Evolutionary conservation across 2,888 invertebrate genomes (phyloP), one percentile per base, ranked within the genome.

Genomic region (Pterostichus madidus): DNA sequence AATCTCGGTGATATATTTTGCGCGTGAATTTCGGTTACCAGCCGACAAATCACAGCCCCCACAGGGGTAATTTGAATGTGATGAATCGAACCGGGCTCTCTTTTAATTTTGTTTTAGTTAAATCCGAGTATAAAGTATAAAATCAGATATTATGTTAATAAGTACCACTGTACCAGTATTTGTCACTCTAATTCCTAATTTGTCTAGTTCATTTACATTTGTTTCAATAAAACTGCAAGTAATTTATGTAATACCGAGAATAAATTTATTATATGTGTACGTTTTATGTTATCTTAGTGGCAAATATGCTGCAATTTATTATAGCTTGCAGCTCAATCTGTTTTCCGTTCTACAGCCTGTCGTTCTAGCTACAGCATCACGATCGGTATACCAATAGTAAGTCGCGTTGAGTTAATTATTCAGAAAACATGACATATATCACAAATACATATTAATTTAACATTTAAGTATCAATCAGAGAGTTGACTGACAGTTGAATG

Each of bases 181-280:
- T 52, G 52, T 52, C 52, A 52, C 5, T n/a, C 10, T 52, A 52
- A 13, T 39, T 52, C 52, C 52, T 52, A 52, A 52, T 52, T 52
- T 52, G 52, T 52, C 52, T 52, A 2, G 52, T 7, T 49, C 46
- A 75, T 75, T 75, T 24, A 39, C 17, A 49, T 46, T 13, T 75
- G 75, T 75, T 56, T 77, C 39, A 56, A 77, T 56, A 77, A 77
- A 77, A 77, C 56, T n/a, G 59, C 35, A 39, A 56, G 53, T 77
- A 77, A 77, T 77, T 77, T 77, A 76, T 76, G 76, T 76, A 76
- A 76, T 76, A n/a, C 2, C 24, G 11, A 3, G 10, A 17, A 8
- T 24, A 49, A 76, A 76, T 76, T 49, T 49, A 76, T 76, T 3
- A 11, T 13, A 64, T 24, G 2, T 76, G 52, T 76, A 44, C 2